A percentile compares a stretch with the other conserved stretches of the same genome.
phyloP scores from a whole-genome alignment of 2,888 invertebrate species.

The Chorisops tibialis region DNA sequence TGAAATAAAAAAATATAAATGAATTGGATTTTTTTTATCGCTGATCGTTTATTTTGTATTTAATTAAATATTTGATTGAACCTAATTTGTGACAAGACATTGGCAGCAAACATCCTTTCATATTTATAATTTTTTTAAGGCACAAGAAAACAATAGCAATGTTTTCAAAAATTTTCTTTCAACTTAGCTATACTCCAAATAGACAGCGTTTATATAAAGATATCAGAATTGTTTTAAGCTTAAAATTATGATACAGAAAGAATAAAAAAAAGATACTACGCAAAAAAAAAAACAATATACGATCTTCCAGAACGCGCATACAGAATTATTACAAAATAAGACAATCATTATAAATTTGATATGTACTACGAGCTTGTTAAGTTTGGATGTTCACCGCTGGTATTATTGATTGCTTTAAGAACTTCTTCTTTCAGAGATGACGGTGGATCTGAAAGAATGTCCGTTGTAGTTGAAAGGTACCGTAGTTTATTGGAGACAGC shows the following conservation, averaged over 20 bases:
- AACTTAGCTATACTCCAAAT: neutral
- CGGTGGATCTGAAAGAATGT: constrained; percentile 81
- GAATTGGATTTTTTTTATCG: too few relatives aligned
- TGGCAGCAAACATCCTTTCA: constrained; percentile 19
- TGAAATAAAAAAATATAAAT: too few relatives aligned
- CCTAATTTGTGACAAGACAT: constrained; percentile 24
- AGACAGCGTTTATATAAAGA: neutral
- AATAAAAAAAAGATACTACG: neutral
- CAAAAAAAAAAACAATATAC: neutral
- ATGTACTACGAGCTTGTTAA: constrained; percentile 37
- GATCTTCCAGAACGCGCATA: neutral
- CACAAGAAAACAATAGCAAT: constrained; percentile 8
- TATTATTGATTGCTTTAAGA: constrained; percentile 63
- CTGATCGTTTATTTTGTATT: too few relatives aligned
- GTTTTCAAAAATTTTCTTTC: neutral
- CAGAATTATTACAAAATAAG: neutral
- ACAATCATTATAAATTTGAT: neutral
- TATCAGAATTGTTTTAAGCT: neutral
- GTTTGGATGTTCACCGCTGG: constrained; percentile 48
- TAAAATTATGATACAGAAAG: neutral
- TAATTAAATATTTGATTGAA: neutral
- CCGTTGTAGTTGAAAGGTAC: constrained; percentile 86
- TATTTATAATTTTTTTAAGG: constrained; percentile 11
- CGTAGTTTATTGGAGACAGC: constrained; percentile 89
- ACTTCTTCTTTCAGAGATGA: constrained; percentile 87